These are phyloP conservation scores for Neotragus moschatus DNA, from an alignment of 2,113 vertebrate species.

Conservation along the genomic window DNA sequence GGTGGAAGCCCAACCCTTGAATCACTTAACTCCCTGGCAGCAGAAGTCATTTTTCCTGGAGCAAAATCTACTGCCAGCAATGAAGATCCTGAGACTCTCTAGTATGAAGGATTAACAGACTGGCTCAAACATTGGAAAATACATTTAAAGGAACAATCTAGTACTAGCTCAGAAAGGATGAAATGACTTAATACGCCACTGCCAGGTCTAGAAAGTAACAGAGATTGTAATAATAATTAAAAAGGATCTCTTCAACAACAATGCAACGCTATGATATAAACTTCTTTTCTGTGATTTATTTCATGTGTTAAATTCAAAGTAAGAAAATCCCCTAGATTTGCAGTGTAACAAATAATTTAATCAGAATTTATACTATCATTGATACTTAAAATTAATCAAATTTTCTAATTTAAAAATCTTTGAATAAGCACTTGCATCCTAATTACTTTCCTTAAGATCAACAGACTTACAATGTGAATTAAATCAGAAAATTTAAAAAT, in stretches of 20 bases:
- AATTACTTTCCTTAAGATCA: background rate
- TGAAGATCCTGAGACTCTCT: slow-evolving; percentile 38
- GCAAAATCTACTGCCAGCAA: slow-evolving; percentile 15
- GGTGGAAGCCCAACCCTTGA: slow-evolving; percentile 33
- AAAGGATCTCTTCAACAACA: background rate
- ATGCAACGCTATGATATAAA: background rate
- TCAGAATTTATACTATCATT: background rate
- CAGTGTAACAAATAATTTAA: background rate
- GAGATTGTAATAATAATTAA: background rate
- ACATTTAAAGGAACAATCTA: slow-evolving; percentile 4
- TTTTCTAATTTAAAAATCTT: background rate
- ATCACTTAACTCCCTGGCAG: slow-evolving; percentile 54
- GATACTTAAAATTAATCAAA: slow-evolving; percentile 23
- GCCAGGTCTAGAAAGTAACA: slow-evolving; percentile 17
- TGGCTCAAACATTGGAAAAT: slow-evolving; percentile 44
- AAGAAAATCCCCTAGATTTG: background rate
- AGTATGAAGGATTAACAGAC: slow-evolving; percentile 34
- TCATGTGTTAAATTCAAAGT: slow-evolving; percentile 22
- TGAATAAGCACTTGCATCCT: background rate
- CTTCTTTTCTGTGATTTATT: background rate
- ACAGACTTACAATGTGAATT: background rate
- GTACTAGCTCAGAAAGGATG: slow-evolving; percentile 1
- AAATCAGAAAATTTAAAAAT: background rate
- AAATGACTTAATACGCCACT: slow-evolving; percentile 31
- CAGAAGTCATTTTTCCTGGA: slow-evolving; percentile 49